Conservation (phyloP, 2,797 vertebrate species). For the Acanthurus lineatus region DNA sequence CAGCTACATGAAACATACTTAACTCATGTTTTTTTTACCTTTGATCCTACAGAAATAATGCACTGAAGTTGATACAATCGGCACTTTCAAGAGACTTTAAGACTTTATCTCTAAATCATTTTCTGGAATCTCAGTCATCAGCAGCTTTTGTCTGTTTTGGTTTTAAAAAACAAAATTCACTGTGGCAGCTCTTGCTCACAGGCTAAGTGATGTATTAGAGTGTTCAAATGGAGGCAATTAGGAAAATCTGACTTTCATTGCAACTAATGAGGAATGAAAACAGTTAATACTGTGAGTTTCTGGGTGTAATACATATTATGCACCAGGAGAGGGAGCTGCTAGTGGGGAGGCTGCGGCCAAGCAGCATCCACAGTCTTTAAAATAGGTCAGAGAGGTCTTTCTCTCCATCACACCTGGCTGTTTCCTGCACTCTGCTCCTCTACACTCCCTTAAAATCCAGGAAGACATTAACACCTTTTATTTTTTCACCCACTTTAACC, state of each 20-base stretch:
- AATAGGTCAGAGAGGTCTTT: conserved; percentile 80
- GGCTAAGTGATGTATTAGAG: conserved; percentile 59
- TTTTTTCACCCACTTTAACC: background rate
- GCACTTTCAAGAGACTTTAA: conserved; percentile 10
- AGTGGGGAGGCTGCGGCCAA: conserved; percentile 50
- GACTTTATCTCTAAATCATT: conserved; percentile 22
- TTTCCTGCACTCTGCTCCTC: conserved; percentile 32
- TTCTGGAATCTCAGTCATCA: conserved; percentile 40
- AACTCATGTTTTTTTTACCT: conserved; percentile 40
- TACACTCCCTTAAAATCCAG: conserved; percentile 40
- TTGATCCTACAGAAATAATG: conserved; percentile 18
- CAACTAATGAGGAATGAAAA: conserved; percentile 72
- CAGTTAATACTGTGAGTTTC: conserved; percentile 13
- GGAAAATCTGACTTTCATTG: conserved; percentile 62
- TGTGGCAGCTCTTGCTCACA: conserved; percentile 63
- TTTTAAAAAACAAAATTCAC: conserved; percentile 37
- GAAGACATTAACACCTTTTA: conserved; percentile 37
- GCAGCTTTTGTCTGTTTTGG: conserved; percentile 38
- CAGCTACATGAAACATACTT: conserved; percentile 46
- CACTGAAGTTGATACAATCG: background rate
- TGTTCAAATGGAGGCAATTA: conserved; percentile 55
- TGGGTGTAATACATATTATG: conserved; percentile 38
- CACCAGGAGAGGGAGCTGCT: conserved; percentile 81
- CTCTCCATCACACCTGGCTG: conserved; percentile 66
- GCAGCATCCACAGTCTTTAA: conserved; percentile 64